A percentile compares a stretch with the other conserved stretches of the same genome.
Evolutionary conservation across 2,888 invertebrate genomes (phyloP).

Genomic region (Caenorhabditis panamensis): DNA sequence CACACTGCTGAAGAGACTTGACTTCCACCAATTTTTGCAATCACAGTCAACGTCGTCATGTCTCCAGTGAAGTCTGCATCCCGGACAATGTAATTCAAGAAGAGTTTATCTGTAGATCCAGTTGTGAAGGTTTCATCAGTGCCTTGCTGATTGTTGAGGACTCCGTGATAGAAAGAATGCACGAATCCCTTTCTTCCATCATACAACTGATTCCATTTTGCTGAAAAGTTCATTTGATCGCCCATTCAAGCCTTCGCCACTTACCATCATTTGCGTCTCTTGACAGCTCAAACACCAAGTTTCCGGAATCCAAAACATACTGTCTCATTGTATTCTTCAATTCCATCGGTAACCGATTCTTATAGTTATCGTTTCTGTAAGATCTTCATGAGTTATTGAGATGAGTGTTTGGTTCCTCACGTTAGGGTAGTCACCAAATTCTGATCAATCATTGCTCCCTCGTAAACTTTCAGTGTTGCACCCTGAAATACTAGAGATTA

Average conservation of each 20-base stretch:
- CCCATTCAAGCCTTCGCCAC: not conserved
- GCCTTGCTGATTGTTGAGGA: slow-evolving; percentile 23
- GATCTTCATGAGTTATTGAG: not conserved
- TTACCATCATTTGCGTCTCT: slow-evolving; percentile 22
- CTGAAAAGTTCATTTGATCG: not conserved
- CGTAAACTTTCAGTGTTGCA: slow-evolving; percentile 1
- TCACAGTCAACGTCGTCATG: slow-evolving; percentile 15
- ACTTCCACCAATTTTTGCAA: slow-evolving; percentile 6
- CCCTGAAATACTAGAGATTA: not conserved
- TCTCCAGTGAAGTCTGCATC: slow-evolving; percentile 26
- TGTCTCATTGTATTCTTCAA: slow-evolving; percentile 34
- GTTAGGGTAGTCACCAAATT: slow-evolving; percentile 5
- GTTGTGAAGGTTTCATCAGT: slow-evolving; percentile 35
- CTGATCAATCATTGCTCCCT: not conserved
- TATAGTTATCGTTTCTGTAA: not conserved
- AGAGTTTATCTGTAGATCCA: not conserved
- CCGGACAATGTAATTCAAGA: slow-evolving; percentile 30
- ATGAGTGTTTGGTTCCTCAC: not conserved
- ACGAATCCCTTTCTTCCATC: slow-evolving; percentile 44
- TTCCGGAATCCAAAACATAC: slow-evolving; percentile 16
- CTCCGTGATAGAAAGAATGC: slow-evolving; percentile 38
- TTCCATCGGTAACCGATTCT: slow-evolving; percentile 36
- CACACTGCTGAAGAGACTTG: slow-evolving; percentile 4
- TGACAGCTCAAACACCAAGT: not conserved
- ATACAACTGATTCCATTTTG: slow-evolving; percentile 35